phyloP scores from a whole-genome alignment of 2,888 invertebrate species.

The Dysmachus trigonus region DNA sequence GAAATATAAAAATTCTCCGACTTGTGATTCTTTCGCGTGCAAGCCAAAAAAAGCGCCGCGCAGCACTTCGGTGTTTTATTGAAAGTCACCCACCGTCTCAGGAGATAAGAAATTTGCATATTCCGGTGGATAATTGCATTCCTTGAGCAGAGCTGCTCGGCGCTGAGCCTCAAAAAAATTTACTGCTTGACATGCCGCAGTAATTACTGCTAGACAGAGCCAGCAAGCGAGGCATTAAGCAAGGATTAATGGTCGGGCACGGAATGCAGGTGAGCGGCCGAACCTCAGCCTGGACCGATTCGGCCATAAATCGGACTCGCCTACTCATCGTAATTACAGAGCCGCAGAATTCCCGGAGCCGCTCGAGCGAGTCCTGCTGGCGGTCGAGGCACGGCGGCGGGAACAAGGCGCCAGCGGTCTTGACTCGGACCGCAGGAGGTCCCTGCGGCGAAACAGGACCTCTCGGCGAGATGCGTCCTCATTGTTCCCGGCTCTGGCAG shows the following conservation, averaged over 20 bases:
- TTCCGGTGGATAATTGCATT: neutral
- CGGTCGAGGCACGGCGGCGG: neutral
- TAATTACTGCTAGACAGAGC: neutral
- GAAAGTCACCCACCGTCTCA: neutral
- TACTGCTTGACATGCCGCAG: neutral
- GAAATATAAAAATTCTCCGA: neutral
- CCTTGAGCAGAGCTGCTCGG: neutral
- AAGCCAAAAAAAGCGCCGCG: neutral
- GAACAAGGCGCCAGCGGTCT: constrained; percentile 35
- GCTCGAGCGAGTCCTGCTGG: neutral
- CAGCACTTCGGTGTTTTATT: neutral
- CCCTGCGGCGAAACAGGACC: neutral
- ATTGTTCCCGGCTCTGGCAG: constrained; percentile 14
- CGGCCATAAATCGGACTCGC: constrained; percentile 33
- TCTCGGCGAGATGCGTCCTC: neutral
- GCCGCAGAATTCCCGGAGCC: constrained; percentile 9
- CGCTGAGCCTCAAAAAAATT: neutral
- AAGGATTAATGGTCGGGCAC: constrained; percentile 27
- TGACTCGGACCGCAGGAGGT: constrained; percentile 39
- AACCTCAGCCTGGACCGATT: neutral
- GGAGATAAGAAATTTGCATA: neutral
- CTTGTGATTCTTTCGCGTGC: neutral
- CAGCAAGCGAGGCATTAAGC: neutral
- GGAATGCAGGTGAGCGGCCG: constrained; percentile 10
- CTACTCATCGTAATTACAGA: constrained; percentile 18